Evolutionary conservation across 2,797 vertebrate genomes (phyloP), one percentile per base, ranked within the genome.

Genomic region (Ibycter americanus): DNA sequence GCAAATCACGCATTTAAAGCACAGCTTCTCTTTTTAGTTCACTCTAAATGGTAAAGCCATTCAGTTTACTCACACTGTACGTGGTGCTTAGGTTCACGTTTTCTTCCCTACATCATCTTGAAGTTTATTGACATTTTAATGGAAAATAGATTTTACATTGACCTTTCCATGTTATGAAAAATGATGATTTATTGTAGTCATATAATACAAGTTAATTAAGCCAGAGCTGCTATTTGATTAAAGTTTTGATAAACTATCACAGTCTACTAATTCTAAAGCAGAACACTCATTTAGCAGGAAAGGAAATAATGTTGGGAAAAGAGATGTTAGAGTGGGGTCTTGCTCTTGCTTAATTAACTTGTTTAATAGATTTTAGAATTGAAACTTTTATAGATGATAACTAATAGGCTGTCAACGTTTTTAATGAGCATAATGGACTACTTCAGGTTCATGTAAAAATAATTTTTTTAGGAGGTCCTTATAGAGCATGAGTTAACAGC

Each of bases 201-300:
- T 90, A 76, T 86, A 86, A 91, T 89, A 38, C 25, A 81, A 68
- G 68, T 90, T 95, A 95, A 92, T 97, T 94, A 95, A 93, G 52
- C 20, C 27, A 42, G 73, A 73, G 42, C 52, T 80, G 38, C 58
- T 87, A 36, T 92, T 95, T 95, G 74, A 93, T 95, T 87, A 77
- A 94, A 89, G 62, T 93, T 96, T 94, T 94, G 83, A 86, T 94
- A 90, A 94, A 82, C n/a, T 87, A 86, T 87, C 70, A 34, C 31
- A 84, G 55, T 79, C 73, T 91, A 31, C 87, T 95, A 88, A 84
- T 95, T 47, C 55, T 90, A 83, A 90, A 90, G 34, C 40, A 78
- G 40, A 83, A 27, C 20, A 46, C 20, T 93, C 26, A 36, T 90
- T 93, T 96, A 85, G 47, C 52, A 71, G 38, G 40, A 78, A 90